These are phyloP conservation scores for Leptatherina wallacei DNA, from an alignment of 2,797 vertebrate species.

Conservation along the genomic window DNA sequence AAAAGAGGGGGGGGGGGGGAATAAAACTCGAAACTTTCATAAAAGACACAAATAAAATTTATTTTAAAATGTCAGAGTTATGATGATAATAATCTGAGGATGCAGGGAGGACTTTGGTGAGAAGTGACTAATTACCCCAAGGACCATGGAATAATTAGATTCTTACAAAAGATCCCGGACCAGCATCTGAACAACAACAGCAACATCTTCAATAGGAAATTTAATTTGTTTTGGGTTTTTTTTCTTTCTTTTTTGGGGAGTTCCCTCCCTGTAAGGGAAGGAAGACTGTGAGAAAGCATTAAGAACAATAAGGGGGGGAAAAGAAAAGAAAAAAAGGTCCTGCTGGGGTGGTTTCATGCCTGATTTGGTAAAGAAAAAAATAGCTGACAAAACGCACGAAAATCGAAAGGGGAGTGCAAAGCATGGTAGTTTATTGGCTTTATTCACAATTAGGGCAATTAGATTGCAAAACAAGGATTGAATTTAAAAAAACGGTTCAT, in stretches of 20 bases:
- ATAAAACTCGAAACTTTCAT: slow-evolving; percentile 29
- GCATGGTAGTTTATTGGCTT: slow-evolving; percentile 16
- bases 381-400: slow-evolving; percentile 46
- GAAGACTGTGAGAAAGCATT: slow-evolving; percentile 57
- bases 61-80: slow-evolving; percentile 74
- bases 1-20: too few relatives aligned
- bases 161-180: slow-evolving; percentile 76
- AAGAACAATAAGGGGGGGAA: slow-evolving; percentile 1
- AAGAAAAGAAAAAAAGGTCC: slow-evolving; percentile 25
- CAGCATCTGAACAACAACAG: slow-evolving; percentile 81
- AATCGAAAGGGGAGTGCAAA: slow-evolving; percentile 31
- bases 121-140: slow-evolving; percentile 82
- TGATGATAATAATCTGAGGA: slow-evolving; percentile 76
- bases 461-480: slow-evolving; percentile 33
- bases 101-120: slow-evolving; percentile 77
- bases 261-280: slow-evolving; percentile 55
- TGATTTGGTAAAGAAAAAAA: slow-evolving; percentile 42
- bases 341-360: slow-evolving; percentile 43
- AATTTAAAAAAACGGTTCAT: slow-evolving; percentile 29
- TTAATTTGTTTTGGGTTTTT: slow-evolving; percentile 76
- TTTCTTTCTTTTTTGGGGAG: slow-evolving; percentile 19
- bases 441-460: slow-evolving; percentile 42
- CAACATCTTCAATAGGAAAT: slow-evolving; percentile 76
- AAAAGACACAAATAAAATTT: slow-evolving; percentile 62
- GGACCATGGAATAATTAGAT: slow-evolving; percentile 81